A percentile compares a stretch with the other conserved stretches of the same genome.
phyloP scores from a whole-genome alignment of 2,888 invertebrate species.

The Drosophila bunnanda region DNA sequence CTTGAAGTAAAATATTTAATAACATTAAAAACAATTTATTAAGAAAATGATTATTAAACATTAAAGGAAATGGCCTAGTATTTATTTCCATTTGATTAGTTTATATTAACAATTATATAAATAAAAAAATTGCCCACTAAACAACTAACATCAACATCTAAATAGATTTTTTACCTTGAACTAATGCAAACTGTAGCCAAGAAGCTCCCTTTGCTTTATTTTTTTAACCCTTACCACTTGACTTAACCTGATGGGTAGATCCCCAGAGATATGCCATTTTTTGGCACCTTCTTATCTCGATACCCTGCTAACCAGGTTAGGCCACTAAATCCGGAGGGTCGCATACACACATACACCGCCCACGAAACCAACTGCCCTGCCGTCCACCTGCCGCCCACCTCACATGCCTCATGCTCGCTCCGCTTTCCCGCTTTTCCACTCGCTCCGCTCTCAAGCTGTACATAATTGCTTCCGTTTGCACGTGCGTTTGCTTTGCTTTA shows the following conservation, averaged over 20 bases:
- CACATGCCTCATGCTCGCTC: constrained; percentile 9
- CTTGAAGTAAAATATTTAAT: neutral
- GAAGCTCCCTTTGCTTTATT: neutral
- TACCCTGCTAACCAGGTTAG: constrained; percentile 40
- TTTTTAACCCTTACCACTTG: constrained; percentile 8
- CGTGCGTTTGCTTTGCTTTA: constrained; percentile 72
- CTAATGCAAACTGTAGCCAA: constrained; percentile 4
- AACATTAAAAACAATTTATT: neutral
- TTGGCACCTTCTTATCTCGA: constrained; percentile 28
- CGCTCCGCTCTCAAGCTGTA: constrained; percentile 62
- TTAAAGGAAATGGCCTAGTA: neutral
- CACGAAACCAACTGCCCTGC: constrained; percentile 4
- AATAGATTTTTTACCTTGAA: neutral
- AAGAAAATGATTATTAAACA: neutral
- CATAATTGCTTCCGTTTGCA: constrained; percentile 77
- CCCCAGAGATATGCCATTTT: constrained; percentile 26
- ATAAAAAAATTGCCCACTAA: neutral
- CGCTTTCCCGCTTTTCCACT: constrained; percentile 9
- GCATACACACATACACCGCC: constrained; percentile 14
- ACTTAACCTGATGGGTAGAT: constrained; percentile 14
- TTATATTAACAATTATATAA: neutral
- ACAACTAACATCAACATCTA: neutral
- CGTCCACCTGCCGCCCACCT: constrained; percentile 13
- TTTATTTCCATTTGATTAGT: neutral
- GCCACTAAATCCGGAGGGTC: constrained; percentile 28